These are phyloP conservation scores for Hypomecis atomaria DNA, from an alignment of 2,888 invertebrate genomes.

Conservation along the genomic window DNA sequence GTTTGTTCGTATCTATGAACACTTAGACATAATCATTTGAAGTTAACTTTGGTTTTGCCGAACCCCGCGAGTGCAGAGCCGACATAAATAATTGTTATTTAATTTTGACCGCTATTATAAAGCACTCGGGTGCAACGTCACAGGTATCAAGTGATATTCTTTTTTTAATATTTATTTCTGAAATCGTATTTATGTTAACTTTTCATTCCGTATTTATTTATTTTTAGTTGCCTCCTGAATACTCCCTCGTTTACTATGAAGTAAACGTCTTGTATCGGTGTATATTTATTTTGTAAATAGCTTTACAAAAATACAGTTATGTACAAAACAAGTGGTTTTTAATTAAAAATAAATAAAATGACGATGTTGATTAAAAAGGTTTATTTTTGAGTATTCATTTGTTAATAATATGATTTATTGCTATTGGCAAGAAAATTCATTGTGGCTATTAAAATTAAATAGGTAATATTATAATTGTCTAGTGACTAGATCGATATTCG, in stretches of 20 bases:
- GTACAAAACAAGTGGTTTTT: conserved; percentile 27
- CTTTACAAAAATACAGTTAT: conserved; percentile 60
- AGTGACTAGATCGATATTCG: conserved; percentile 21
- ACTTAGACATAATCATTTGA: too few species aligned
- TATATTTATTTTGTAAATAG: conserved; percentile 80
- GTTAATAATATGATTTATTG: neutral
- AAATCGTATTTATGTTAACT: conserved; percentile 41
- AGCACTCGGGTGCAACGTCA: conserved; percentile 23
- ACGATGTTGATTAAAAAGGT: conserved; percentile 23
- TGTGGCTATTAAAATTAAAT: conserved; percentile 7
- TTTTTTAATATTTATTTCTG: conserved; percentile 49
- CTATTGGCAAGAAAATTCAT: conserved; percentile 4
- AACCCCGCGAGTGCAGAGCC: too few species aligned
- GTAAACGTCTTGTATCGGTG: conserved; percentile 65
- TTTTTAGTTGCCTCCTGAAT: conserved; percentile 47
- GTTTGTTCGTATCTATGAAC: too few species aligned
- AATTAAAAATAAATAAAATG: conserved; percentile 34
- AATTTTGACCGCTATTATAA: conserved; percentile 39
- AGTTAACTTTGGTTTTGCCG: too few species aligned
- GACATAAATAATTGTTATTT: conserved; percentile 43
- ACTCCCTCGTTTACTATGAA: conserved; percentile 61
- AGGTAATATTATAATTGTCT: neutral
- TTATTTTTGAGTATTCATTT: conserved; percentile 28
- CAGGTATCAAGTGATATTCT: conserved; percentile 51
- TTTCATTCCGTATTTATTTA: conserved; percentile 64